Evolutionary conservation across 2,113 vertebrate species (phyloP), one percentile per base, ranked within the genome.

Genomic region (Takifugu bimaculatus): DNA sequence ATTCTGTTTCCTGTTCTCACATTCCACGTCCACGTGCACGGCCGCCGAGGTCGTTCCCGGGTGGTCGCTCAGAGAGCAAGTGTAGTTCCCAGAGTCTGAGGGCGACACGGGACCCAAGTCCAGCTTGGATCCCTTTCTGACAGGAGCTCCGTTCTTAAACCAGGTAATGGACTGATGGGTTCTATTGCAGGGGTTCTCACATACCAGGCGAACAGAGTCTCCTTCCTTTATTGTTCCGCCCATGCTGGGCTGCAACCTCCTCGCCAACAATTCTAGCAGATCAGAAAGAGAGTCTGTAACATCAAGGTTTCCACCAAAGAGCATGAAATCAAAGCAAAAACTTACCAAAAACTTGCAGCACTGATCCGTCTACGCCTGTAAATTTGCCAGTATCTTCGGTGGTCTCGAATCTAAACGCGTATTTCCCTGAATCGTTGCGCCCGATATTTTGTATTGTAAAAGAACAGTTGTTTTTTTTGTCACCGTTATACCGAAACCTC

Each of bases 41-140:
- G 57, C 45, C 27, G 1, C 11, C 52, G 84, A 80, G 27, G 42
- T 42, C 29, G 29, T 26, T 47, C 26, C 42, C 0, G 13, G 15
- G 32, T 75, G 43, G 9, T 9, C 7, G 35, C 75, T 78, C 2
- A 77, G 53, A 47, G 72, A 70, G 50, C 79, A 86, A 4, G 59
- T 28, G 68, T 84, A 86, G 56, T 72, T 84, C 54, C 84, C 84
- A 45, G 79, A 79, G 51, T 39, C 13, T 26, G 10, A 15, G 1
- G 2, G 20, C 35, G 75, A 65, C n/a, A 77, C 2, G 50, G 69
- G 60, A 32, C 14, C 55, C 4, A 74, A 57, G 51, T 68, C 35
- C 7, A 84, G 44, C 0, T 39, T 45, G 13, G 51, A 28, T 57
- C 60, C 75, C 45, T 86, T 25, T 0, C 50, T 10, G 13, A 71